Conservation (phyloP, 2,888 invertebrate genomes). For the Orthosia gothica region DNA sequence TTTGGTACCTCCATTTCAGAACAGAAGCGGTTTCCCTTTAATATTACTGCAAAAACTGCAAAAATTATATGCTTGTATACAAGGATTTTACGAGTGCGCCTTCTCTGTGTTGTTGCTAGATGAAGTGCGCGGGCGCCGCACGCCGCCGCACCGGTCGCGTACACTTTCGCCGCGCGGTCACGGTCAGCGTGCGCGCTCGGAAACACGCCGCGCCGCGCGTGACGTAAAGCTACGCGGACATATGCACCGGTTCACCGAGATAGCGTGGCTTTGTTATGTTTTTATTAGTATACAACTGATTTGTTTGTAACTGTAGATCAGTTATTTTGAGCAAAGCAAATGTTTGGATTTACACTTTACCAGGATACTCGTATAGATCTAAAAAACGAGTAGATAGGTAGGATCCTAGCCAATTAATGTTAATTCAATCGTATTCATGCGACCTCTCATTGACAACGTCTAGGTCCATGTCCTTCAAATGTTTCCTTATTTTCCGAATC, state of each 20-base stretch:
- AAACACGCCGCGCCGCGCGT: constrained; percentile 20
- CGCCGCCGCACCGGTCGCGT: constrained; percentile 33
- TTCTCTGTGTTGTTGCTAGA: constrained; percentile 21
- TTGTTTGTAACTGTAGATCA: background rate
- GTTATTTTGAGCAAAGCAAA: background rate
- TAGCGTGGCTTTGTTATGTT: constrained; percentile 25
- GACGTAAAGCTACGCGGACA: constrained; percentile 47
- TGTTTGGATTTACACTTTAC: background rate
- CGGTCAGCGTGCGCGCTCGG: constrained; percentile 64
- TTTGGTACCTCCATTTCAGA: background rate
- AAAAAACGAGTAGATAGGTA: background rate
- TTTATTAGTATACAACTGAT: constrained; percentile 8
- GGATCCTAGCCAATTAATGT: constrained; percentile 3
- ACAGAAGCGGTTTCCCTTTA: background rate
- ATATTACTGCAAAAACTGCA: background rate
- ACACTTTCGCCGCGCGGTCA: constrained; percentile 74
- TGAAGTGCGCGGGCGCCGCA: constrained; percentile 27
- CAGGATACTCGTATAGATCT: background rate
- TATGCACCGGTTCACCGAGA: constrained; percentile 6
- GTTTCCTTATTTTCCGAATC: constrained; percentile 32
- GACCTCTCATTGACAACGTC: background rate
- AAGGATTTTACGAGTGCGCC: constrained; percentile 9
- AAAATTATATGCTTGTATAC: too few species aligned
- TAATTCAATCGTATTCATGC: constrained; percentile 11
- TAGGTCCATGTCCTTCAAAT: constrained; percentile 1